These are phyloP conservation scores for Brachypterus glaber DNA, from an alignment of 2,888 invertebrate species.

Conservation along the genomic window DNA sequence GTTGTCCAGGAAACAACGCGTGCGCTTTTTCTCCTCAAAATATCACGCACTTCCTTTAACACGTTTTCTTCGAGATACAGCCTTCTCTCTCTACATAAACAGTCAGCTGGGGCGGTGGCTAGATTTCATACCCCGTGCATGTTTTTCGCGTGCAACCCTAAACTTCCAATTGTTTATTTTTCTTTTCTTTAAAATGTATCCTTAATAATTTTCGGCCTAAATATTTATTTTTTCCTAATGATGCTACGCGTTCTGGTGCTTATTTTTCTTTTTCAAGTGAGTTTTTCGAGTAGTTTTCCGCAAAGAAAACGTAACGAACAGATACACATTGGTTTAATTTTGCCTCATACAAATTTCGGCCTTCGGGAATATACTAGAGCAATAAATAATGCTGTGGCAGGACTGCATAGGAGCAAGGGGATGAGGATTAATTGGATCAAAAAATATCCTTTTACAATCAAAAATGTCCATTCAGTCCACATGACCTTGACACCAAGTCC, in stretches of 20 bases:
- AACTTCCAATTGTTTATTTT: constrained; percentile 1
- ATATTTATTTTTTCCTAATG: constrained; percentile 11
- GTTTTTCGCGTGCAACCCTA: constrained; percentile 27
- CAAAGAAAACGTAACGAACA: constrained; percentile 24
- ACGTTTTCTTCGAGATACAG: constrained; percentile 29
- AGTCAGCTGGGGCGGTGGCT: constrained; percentile 47
- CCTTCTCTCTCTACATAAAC: constrained; percentile 36
- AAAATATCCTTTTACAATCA: constrained; percentile 52
- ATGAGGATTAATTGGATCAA: constrained; percentile 52
- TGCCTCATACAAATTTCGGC: constrained; percentile 54
- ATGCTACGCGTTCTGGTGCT: constrained; percentile 27
- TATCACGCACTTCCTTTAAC: constrained; percentile 22
- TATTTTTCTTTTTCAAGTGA: constrained; percentile 21
- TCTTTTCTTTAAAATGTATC: too few relatives aligned
- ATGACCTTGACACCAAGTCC: constrained; percentile 66
- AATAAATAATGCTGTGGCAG: constrained; percentile 52
- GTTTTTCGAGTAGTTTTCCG: constrained; percentile 24
- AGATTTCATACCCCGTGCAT: constrained; percentile 33
- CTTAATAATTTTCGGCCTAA: too few relatives aligned
- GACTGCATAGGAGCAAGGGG: constrained; percentile 49
- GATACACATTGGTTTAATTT: constrained; percentile 49
- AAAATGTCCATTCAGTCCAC: constrained; percentile 55
- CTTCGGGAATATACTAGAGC: constrained; percentile 58
- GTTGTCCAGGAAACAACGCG: constrained; percentile 39
- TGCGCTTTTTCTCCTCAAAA: constrained; percentile 37